These are phyloP conservation scores for Macrotus californicus DNA, from an alignment of 2,113 vertebrate species.

Conservation along the genomic window DNA sequence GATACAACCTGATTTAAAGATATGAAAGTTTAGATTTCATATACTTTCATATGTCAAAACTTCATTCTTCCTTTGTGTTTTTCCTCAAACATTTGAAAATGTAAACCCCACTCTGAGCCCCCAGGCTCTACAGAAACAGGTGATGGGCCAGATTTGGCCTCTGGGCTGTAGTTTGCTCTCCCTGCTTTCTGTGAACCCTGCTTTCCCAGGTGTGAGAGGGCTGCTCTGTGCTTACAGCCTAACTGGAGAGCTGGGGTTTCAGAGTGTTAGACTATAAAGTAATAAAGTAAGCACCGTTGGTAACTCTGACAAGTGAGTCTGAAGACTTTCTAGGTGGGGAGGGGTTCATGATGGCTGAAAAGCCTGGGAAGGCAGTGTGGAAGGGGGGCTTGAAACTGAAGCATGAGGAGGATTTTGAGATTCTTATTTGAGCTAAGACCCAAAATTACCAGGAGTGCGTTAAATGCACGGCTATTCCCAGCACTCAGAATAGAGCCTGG, in stretches of 20 bases:
- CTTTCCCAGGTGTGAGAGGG: not conserved
- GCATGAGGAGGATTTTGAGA: not conserved
- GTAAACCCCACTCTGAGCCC: not conserved
- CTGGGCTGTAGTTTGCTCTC: not conserved
- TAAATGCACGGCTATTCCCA: not conserved
- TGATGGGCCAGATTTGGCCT: not conserved
- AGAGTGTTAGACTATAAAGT: not conserved
- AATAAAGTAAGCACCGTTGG: not conserved
- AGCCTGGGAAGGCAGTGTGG: not conserved
- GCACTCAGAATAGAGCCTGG: not conserved
- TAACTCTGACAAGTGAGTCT: not conserved
- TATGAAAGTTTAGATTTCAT: not conserved
- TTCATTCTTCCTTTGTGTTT: not conserved
- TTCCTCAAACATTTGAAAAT: not conserved
- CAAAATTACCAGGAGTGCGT: not conserved
- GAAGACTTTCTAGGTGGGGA: not conserved
- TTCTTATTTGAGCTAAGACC: not conserved
- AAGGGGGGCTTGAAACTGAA: not conserved
- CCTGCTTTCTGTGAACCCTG: not conserved
- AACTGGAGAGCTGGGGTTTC: not conserved
- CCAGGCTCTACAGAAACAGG: not conserved
- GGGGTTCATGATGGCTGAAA: not conserved
- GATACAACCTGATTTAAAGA: not conserved
- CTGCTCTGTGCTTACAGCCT: not conserved
- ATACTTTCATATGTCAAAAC: not conserved